Evolutionary conservation across 1,140 invertebrate genomes (phyloP).

Genomic region (Drosophila oshimai): DNA sequence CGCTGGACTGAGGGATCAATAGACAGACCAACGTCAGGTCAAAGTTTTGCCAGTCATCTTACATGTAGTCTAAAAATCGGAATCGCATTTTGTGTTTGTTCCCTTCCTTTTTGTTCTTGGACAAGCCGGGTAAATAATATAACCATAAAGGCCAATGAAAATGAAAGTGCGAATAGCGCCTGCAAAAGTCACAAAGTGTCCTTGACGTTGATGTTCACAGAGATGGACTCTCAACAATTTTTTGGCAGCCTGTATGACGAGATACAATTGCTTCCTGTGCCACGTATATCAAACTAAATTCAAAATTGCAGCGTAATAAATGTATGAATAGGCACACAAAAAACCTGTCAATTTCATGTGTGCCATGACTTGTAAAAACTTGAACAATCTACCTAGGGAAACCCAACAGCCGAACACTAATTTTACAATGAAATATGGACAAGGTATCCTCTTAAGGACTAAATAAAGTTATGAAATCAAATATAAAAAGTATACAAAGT

Average conservation of each 20-base stretch:
- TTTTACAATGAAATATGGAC: conserved; percentile 5
- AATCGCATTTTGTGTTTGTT: conserved; percentile 30
- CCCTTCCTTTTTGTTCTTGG: not conserved
- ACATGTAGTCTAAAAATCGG: conserved; percentile 3
- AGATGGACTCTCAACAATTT: not conserved
- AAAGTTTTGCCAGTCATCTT: conserved; percentile 41
- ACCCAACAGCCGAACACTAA: not conserved
- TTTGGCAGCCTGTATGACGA: conserved; percentile 9
- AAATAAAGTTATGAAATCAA: conserved; percentile 11
- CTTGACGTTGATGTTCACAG: conserved; percentile 50
- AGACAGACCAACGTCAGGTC: conserved; percentile 9
- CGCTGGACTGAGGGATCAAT: conserved; percentile 5
- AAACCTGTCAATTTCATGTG: conserved; percentile 20
- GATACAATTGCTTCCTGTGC: conserved; percentile 55
- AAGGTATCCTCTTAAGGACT: not conserved
- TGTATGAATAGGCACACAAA: conserved; percentile 11
- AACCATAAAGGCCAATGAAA: conserved; percentile 24
- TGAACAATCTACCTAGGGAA: conserved; percentile 6
- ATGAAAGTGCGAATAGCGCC: conserved; percentile 31
- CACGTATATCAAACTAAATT: conserved; percentile 22
- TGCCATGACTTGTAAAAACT: conserved; percentile 23
- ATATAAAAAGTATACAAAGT: conserved; percentile 5
- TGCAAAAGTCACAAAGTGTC: conserved; percentile 31
- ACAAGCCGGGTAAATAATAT: not conserved
- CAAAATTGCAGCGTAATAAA: conserved; percentile 26